Conservation (phyloP, 2,113 vertebrate species). For the Tiliqua scincoides region DNA sequence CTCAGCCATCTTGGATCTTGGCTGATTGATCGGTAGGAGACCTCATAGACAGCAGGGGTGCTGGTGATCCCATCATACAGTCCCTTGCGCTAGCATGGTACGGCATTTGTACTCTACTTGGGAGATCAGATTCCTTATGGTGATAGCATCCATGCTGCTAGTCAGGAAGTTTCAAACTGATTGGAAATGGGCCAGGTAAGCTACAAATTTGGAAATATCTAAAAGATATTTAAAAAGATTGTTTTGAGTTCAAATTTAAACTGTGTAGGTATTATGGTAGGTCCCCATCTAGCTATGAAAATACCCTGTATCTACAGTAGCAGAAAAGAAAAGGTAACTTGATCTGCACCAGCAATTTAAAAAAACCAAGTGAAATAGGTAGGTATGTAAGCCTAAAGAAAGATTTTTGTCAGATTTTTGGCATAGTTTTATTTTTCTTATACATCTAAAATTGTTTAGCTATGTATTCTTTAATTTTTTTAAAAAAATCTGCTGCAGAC, state of each 20-base stretch:
- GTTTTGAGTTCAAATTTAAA: neutral
- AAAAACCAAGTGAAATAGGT: conserved; percentile 18
- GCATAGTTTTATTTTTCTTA: conserved; percentile 53
- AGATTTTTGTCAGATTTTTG: conserved; percentile 55
- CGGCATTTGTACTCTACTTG: neutral
- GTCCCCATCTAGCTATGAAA: conserved; percentile 34
- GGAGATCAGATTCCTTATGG: neutral
- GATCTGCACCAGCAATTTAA: conserved; percentile 60
- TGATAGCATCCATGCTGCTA: neutral
- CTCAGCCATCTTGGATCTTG: neutral
- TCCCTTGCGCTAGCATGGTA: neutral
- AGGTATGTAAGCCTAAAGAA: conserved; percentile 39
- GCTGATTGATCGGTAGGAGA: neutral
- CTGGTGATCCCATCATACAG: neutral
- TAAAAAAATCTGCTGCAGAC: conserved; percentile 35
- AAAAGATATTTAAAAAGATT: neutral
- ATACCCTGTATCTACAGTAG: conserved; percentile 55
- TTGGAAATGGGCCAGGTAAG: neutral
- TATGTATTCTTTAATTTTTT: conserved; percentile 51
- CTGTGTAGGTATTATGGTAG: neutral
- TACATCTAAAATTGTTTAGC: conserved; percentile 54
- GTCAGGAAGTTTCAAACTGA: neutral
- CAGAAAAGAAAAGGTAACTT: conserved; percentile 63
- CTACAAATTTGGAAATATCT: neutral
- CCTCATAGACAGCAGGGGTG: neutral